These are phyloP conservation scores for Arge pagana DNA, from an alignment of 2,888 invertebrate species.

Conservation along the genomic window DNA sequence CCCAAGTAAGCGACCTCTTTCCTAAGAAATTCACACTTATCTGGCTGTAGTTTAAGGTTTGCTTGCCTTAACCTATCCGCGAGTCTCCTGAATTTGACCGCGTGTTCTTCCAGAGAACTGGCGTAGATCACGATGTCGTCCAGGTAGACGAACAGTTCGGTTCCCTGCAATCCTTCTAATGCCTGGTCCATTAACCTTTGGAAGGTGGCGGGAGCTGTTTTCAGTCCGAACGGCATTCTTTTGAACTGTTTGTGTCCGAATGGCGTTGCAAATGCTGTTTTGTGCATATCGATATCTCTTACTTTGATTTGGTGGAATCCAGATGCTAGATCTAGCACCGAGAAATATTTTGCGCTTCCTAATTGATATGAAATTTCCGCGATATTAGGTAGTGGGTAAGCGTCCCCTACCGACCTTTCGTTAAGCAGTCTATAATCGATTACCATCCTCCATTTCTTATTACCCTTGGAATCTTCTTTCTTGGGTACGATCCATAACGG, in stretches of 20 bases:
- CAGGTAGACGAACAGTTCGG: too few species aligned
- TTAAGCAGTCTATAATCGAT: too few species aligned
- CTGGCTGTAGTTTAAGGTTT: constrained; percentile 27
- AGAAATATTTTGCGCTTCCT: constrained; percentile 24
- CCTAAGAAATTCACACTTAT: too few species aligned
- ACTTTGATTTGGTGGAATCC: constrained; percentile 28
- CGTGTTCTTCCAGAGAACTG: constrained; percentile 22
- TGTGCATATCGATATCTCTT: constrained; percentile 23
- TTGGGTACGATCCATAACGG: too few species aligned
- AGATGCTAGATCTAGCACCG: constrained; percentile 24
- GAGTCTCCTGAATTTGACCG: constrained; percentile 22
- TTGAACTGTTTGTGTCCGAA: constrained; percentile 36
- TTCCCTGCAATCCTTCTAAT: constrained; percentile 13
- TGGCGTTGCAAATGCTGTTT: constrained; percentile 36
- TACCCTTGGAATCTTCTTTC: too few species aligned
- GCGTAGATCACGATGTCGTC: constrained; percentile 29
- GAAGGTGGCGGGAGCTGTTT: constrained; percentile 18
- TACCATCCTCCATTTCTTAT: too few species aligned
- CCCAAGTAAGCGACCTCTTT: constrained; percentile 29
- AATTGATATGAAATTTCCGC: too few species aligned
- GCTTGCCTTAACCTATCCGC: constrained; percentile 22
- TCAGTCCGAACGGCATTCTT: constrained; percentile 39
- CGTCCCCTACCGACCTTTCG: too few species aligned
- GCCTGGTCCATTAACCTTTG: constrained; percentile 6
- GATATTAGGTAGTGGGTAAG: too few species aligned